Percentiles rank a stretch among this genome's conserved stretches.
Conservation (phyloP, 1,140 invertebrate genomes). For the Bicyclus anynana region DNA sequence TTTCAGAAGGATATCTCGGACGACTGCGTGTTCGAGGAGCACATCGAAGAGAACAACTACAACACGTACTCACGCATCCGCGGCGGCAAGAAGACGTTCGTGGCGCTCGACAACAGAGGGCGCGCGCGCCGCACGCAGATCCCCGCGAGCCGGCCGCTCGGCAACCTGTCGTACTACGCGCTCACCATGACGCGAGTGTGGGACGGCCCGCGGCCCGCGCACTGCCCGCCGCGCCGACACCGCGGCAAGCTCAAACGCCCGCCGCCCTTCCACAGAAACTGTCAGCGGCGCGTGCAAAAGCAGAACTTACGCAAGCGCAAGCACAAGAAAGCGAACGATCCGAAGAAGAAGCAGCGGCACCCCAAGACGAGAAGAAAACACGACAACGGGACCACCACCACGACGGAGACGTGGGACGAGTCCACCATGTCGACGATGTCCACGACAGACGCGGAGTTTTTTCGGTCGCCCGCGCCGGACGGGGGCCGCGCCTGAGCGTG, state of each 20-base stretch:
- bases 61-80: conserved; percentile 89
- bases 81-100: conserved; percentile 83
- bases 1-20: conserved; percentile 89
- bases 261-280: conserved; percentile 60
- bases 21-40: conserved; percentile 92
- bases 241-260: conserved; percentile 60
- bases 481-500: conserved; percentile 64
- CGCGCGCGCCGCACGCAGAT: conserved; percentile 83
- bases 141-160: conserved; percentile 81
- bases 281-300: conserved; percentile 53
- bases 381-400: conserved; percentile 60
- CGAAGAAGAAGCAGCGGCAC: conserved; percentile 64
- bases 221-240: conserved; percentile 53
- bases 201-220: conserved; percentile 61
- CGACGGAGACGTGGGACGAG: conserved; percentile 66
- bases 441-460: conserved; percentile 72
- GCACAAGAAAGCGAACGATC: conserved; percentile 68
- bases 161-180: conserved; percentile 84
- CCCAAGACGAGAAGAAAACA: conserved; percentile 67
- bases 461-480: conserved; percentile 74
- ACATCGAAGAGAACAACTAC: conserved; percentile 89
- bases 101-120: conserved; percentile 86
- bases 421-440: conserved; percentile 69
- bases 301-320: conserved; percentile 64
- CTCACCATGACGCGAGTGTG: conserved; percentile 81